Evolutionary conservation across 37 sponge, comb jelly and placozoan genomes (phyloP), one percentile per base, ranked within the genome.

Genomic region (Ephydatia muelleri): DNA sequence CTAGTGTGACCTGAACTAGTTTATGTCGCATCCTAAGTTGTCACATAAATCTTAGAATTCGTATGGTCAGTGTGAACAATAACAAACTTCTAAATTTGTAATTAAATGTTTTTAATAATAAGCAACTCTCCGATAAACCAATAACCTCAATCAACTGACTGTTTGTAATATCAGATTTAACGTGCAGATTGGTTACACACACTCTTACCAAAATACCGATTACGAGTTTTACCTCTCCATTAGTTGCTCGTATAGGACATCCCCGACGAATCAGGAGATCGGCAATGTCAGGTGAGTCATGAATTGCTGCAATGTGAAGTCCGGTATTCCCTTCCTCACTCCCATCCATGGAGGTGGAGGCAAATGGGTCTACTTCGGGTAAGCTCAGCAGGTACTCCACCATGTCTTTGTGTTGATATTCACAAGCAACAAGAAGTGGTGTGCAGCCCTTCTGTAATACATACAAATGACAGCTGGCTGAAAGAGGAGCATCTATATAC

Each of bases 291-390:
- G 40, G 26, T n/a, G 81, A 78, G 66, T 91, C 87, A 83, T 82
- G 87, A 29, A 91, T 79, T 22, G 91, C 91, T 31, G 91, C 91
- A 14, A 91, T 26, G 76, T 91, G 91, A 16, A 91, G 84, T 13
- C 67, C 84, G 5, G 76, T 89, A 67, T 70, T 78, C 6, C 80
- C 83, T 37, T 77, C 84, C 32, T 64, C 30, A 21, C 13, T 47
- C 23, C 43, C 57, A 57, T 1, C 57, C 9, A 21, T 57, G 57
- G 57, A 57, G 16, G 57, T 14, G 16, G 57, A 57, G 57, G 57
- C 57, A 57, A 11, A 1, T 6, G 43, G 3, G 6, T 43, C 43
- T 43, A 43, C 43, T 3, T 9, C 6, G 6, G 6, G 43, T 43
- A 6, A 43, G 3, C 19, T 27, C 2, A 76, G n/a, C 57, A 83